phyloP scores from a whole-genome alignment of 1,140 invertebrate species.

The Telenomus remus region DNA sequence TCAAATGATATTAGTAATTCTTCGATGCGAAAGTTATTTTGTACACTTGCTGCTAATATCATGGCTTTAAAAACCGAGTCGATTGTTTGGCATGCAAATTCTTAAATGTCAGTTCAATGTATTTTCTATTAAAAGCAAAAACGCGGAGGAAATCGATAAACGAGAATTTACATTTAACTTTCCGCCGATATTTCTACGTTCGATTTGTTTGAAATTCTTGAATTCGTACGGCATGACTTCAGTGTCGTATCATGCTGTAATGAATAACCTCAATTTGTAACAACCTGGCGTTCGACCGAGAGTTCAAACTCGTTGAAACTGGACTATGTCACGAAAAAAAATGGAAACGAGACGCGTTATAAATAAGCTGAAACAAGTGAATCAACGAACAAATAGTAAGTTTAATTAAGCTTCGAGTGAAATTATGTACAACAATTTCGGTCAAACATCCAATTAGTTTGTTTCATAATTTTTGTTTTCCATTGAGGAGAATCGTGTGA shows the following conservation, averaged over 20 bases:
- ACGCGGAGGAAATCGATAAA: constrained; percentile 17
- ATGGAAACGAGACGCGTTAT: not conserved
- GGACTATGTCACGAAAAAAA: constrained; percentile 32
- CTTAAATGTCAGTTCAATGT: constrained; percentile 10
- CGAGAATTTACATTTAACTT: constrained; percentile 4
- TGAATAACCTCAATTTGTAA: constrained; percentile 41
- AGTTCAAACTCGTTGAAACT: constrained; percentile 8
- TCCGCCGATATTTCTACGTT: constrained; percentile 1
- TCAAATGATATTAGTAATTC: no score
- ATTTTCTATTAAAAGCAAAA: constrained; percentile 6
- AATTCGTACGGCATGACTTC: constrained; percentile 9
- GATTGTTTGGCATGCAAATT: constrained; percentile 27
- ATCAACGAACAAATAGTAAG: no score
- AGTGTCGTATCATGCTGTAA: constrained; percentile 17
- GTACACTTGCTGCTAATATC: constrained; percentile 25
- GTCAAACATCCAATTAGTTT: no score
- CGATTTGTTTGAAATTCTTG: constrained; percentile 25
- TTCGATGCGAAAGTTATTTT: not conserved
- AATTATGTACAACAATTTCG: no score
- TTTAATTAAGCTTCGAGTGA: no score
- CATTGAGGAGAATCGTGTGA: no score
- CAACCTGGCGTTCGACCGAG: constrained; percentile 7
- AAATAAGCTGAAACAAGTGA: no score
- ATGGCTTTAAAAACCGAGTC: constrained; percentile 9
- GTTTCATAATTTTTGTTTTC: no score